These are phyloP conservation scores for Macrochelys suwanniensis DNA, from an alignment of 2,797 vertebrate genomes.

Conservation along the genomic window DNA sequence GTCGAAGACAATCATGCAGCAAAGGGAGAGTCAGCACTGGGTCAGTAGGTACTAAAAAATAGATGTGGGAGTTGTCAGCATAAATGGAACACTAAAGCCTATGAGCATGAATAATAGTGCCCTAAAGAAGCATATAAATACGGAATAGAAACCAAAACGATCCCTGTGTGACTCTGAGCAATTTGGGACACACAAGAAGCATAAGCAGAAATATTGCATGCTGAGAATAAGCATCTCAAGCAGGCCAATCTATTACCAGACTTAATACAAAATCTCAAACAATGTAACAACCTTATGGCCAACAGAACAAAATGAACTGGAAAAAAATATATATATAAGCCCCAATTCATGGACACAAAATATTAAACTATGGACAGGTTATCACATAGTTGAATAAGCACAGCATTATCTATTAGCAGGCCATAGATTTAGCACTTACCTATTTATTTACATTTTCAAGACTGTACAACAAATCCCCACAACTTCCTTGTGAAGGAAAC, in stretches of 20 bases:
- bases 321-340: not conserved
- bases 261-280: not conserved
- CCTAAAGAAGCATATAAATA: constrained; percentile 66
- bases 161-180: constrained; percentile 8
- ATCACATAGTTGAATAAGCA: not conserved
- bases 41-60: constrained; percentile 61
- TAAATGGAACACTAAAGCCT: constrained; percentile 63
- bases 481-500: not conserved
- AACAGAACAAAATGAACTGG: not conserved
- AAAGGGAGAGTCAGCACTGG: constrained; percentile 68
- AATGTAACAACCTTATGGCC: not conserved
- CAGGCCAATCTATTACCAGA: not conserved
- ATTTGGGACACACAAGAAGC: constrained; percentile 36
- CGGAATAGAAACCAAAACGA: constrained; percentile 37
- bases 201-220: constrained; percentile 6
- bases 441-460: not conserved
- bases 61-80: constrained; percentile 70
- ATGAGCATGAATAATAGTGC: constrained; percentile 48
- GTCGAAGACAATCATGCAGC: constrained; percentile 43
- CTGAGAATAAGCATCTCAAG: constrained; percentile 38
- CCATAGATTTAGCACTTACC: not conserved
- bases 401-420: not conserved
- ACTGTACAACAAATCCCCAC: not conserved
- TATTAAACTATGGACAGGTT: not conserved
- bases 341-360: not conserved